Evolutionary conservation across 30 jellyfish, hydroid and myxozoan species (phyloP).

Genomic region (Cassiopea andromeda): DNA sequence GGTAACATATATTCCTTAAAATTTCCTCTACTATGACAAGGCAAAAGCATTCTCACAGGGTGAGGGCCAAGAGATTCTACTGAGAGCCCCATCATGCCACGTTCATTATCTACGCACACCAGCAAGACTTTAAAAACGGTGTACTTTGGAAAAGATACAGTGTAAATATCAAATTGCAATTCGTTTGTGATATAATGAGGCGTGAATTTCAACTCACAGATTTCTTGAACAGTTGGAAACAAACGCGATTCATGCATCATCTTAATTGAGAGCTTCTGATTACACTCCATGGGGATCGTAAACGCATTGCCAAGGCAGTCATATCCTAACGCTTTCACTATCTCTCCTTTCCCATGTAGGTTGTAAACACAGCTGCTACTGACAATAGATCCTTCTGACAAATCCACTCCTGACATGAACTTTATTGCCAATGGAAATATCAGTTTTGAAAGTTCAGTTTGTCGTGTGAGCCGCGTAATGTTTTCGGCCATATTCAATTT

Average conservation of each 20-base stretch:
- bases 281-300: conserved; percentile 1
- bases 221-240: not conserved
- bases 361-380: not conserved
- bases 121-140: conserved; percentile 13
- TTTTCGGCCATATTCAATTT: not conserved
- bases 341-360: conserved; percentile 6
- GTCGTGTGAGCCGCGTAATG: not conserved
- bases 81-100: conserved; percentile 6
- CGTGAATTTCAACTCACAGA: conserved; percentile 1
- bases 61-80: conserved; percentile 41
- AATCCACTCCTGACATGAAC: not conserved
- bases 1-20: conserved; percentile 18
- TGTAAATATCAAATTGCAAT: conserved; percentile 1
- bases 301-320: conserved; percentile 10
- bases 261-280: not conserved
- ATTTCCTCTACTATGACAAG: not conserved
- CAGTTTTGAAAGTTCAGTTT: not conserved
- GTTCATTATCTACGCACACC: not conserved
- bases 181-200: conserved; percentile 19
- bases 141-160: conserved; percentile 12
- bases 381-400: not conserved
- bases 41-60: conserved; percentile 8
- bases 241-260: not conserved
- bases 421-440: not conserved
- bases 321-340: not conserved